Conservation (phyloP, 2,797 vertebrate species). For the Sebastes variabilis region DNA sequence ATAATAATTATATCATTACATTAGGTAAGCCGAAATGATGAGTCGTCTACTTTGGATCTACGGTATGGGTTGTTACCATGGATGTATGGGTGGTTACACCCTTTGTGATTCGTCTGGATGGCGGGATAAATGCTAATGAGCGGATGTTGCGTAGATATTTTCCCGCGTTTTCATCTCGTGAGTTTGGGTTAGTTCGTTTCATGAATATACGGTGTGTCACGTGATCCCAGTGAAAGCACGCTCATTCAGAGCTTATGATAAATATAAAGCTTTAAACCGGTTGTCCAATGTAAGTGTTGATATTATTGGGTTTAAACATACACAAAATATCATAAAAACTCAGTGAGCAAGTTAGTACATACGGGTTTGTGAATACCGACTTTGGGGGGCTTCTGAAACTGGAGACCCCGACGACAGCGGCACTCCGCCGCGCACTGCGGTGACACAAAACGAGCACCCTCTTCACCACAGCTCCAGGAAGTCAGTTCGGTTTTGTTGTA, state of each 20-base stretch:
- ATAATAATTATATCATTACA: neutral
- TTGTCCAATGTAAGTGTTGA: accelerated
- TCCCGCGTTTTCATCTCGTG: constrained; percentile 74
- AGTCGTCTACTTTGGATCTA: accelerated
- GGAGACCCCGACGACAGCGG: neutral
- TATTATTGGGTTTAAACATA: accelerated
- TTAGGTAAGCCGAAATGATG: neutral
- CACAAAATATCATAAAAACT: accelerated
- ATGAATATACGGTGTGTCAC: neutral
- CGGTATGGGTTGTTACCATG: too few relatives aligned
- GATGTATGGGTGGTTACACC: too few relatives aligned
- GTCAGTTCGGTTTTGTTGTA: constrained; percentile 51
- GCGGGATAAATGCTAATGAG: constrained; percentile 38
- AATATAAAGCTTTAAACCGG: accelerated
- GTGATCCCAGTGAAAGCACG: neutral
- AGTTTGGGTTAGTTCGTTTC: constrained; percentile 62
- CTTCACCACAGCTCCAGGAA: constrained; percentile 56
- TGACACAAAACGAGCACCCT: constrained; percentile 37
- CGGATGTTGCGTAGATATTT: constrained; percentile 73
- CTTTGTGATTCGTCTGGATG: neutral
- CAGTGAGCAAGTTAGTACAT: accelerated
- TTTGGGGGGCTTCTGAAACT: neutral
- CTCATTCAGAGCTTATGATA: accelerated
- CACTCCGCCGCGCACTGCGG: neutral
- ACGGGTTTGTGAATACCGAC: neutral